Percentiles rank a stretch among this genome's conserved stretches.
phyloP scores from a whole-genome alignment of 1,140 invertebrate genomes.

The Adelges cooleyi region DNA sequence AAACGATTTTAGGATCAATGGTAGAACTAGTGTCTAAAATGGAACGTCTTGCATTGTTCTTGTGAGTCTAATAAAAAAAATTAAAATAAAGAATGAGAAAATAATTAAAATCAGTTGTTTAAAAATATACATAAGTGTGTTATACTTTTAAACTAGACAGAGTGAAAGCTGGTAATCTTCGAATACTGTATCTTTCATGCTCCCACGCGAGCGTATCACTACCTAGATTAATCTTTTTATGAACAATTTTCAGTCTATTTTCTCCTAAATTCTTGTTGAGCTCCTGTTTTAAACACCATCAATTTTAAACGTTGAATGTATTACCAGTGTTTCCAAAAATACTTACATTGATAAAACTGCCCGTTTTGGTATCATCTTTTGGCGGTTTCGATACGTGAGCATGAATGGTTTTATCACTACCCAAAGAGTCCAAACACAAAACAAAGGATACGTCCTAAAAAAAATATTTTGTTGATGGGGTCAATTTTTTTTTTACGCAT shows the following conservation, averaged over 20 bases:
- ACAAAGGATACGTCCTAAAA: slow-evolving; percentile 75
- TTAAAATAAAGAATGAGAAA: background rate
- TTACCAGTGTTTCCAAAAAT: background rate
- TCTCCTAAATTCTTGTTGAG: slow-evolving; percentile 23
- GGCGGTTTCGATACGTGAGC: slow-evolving; percentile 96
- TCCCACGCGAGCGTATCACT: slow-evolving; percentile 91
- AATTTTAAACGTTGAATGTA: background rate
- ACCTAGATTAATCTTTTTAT: slow-evolving; percentile 97
- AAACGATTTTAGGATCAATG: slow-evolving; percentile 49
- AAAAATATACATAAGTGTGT: slow-evolving; percentile 22
- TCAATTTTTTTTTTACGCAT: background rate
- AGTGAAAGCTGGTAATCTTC: slow-evolving; percentile 80
- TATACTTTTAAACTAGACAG: slow-evolving; percentile 60
- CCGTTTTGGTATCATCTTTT: slow-evolving; percentile 66
- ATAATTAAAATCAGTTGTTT: background rate
- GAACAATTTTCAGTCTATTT: slow-evolving; percentile 57
- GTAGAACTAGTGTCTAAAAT: slow-evolving; percentile 50
- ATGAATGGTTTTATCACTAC: slow-evolving; percentile 53
- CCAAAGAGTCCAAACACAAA: slow-evolving; percentile 81
- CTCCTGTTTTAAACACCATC: background rate
- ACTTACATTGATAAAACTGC: slow-evolving; percentile 52
- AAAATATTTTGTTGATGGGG: slow-evolving; percentile 1
- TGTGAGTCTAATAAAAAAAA: slow-evolving; percentile 41
- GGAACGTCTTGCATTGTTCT: slow-evolving; percentile 46
- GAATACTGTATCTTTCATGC: slow-evolving; percentile 90